Evolutionary conservation across 2,888 invertebrate genomes (phyloP), one percentile per base, ranked within the genome.

Genomic region (Odiellus spinosus): DNA sequence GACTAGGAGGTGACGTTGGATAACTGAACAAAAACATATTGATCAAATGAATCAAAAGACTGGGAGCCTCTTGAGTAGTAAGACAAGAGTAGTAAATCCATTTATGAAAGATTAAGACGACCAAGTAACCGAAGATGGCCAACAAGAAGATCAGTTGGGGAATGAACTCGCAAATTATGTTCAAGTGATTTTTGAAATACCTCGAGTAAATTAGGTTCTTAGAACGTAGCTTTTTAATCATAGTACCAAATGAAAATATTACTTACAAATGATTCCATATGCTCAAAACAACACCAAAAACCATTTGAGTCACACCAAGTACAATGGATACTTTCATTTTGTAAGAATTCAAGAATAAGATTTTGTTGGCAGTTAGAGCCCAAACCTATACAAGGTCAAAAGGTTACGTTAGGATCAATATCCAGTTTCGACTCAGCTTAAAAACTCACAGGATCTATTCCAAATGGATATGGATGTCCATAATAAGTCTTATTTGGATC

Each of bases 261-360:
- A 46, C 44, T 35, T 44, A 47, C 47, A 20, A 53, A 49, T 41
- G 36, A 20, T 49, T 49, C 42, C 35, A 48, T 8, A 43, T 53
- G 45, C 67, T 58, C 18, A 63, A 50, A 36, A 60, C 32, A 17
- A 63, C 50, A 42, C 63, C 63, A 50, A 95, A 90, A 63, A 90
- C 69, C 96, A 96, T 96, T 70, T 96, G 96, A 59, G 80, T 70
- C 1, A 96, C 86, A n/a, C 96, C 96, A 54, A 95, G 75, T 60
- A 95, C 87, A 56, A 96, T 88, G 14, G 95, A 93, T 56, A 95
- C 80, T 70, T 91, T 88, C 91, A 93, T 93, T 71, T 95, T 95
- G 72, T 81, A 87, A 0, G 88, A 86, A 70, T 93, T 93, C 53
- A 84, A 68, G 69, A 90, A 91, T 54, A 86, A 82, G 57, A 95